Conservation (phyloP, 2,888 invertebrate species). For the Neuroscelio doddi region DNA sequence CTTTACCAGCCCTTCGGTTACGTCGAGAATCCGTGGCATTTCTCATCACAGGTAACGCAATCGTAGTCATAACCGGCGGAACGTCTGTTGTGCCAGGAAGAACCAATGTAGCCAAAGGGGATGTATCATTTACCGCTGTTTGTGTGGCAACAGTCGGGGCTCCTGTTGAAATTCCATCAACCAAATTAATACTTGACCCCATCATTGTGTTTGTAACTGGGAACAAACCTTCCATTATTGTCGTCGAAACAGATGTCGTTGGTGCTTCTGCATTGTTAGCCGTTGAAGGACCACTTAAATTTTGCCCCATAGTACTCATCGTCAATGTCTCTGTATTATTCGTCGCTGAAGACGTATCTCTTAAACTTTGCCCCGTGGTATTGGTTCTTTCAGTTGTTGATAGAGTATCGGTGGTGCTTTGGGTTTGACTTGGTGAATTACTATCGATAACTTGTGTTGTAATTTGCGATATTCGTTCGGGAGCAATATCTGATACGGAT, state of each 20-base stretch:
- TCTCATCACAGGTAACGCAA: conserved; percentile 16
- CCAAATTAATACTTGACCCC: conserved; percentile 23
- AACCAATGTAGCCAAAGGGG: conserved; percentile 52
- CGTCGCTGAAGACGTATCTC: no score
- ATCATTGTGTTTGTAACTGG: conserved; percentile 10
- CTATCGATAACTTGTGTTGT: not conserved
- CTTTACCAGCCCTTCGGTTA: conserved; percentile 53
- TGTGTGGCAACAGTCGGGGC: conserved; percentile 13
- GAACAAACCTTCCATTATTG: conserved; percentile 6
- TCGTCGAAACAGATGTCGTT: conserved; percentile 4
- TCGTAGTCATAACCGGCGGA: conserved; percentile 67
- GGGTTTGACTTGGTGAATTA: no score
- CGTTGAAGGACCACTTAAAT: not conserved
- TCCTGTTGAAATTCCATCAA: conserved; percentile 16
- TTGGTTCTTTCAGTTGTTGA: no score
- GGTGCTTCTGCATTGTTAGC: conserved; percentile 5
- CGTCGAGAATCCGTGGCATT: conserved; percentile 46
- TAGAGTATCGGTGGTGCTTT: no score
- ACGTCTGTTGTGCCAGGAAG: conserved; percentile 63
- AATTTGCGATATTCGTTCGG: conserved; percentile 23
- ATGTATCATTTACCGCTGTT: conserved; percentile 45
- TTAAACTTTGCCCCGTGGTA: no score
- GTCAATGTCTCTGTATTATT: conserved; percentile 1
- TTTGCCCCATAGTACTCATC: conserved; percentile 3
- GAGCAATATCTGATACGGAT: conserved; percentile 7